phyloP scores from a whole-genome alignment of 2,797 vertebrate species.

The Salarias fasciatus region DNA sequence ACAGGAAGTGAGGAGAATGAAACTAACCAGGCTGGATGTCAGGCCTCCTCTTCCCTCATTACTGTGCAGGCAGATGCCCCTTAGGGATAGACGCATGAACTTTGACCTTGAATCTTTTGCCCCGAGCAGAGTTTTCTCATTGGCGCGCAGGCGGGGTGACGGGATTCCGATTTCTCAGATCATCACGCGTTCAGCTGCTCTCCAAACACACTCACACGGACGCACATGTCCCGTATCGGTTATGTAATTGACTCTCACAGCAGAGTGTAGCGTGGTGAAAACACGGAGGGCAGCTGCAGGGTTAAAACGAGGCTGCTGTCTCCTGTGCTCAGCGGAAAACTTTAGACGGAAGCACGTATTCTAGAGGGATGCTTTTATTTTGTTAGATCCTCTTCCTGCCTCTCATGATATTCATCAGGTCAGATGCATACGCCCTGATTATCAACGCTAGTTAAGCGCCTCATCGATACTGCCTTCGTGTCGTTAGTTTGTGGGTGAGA shows the following conservation, averaged over 20 bases:
- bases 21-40: slow-evolving; percentile 9
- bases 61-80: slow-evolving; percentile 21
- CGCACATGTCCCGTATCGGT: slow-evolving; percentile 17
- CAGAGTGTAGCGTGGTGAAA: slow-evolving; percentile 20
- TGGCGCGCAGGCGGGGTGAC: slow-evolving; percentile 6
- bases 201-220: neutral
- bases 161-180: slow-evolving; percentile 13
- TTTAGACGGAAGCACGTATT: slow-evolving; percentile 42
- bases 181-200: neutral
- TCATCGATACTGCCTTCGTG: neutral
- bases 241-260: slow-evolving; percentile 57
- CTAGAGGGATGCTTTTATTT: slow-evolving; percentile 13
- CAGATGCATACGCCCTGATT: slow-evolving; percentile 17
- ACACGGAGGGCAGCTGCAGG: slow-evolving; percentile 36
- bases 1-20: slow-evolving; percentile 2
- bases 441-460: neutral
- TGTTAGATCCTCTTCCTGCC: too few relatives aligned
- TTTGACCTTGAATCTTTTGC: slow-evolving; percentile 32
- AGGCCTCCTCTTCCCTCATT: slow-evolving; percentile 4
- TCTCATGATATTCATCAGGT: neutral
- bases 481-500: neutral
- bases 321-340: slow-evolving; percentile 43
- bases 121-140: slow-evolving; percentile 12
- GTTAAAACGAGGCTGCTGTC: slow-evolving; percentile 55
- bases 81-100: slow-evolving; percentile 42